These are phyloP conservation scores for Scaptomyza reducta DNA, from an alignment of 2,888 invertebrate genomes.

Conservation along the genomic window DNA sequence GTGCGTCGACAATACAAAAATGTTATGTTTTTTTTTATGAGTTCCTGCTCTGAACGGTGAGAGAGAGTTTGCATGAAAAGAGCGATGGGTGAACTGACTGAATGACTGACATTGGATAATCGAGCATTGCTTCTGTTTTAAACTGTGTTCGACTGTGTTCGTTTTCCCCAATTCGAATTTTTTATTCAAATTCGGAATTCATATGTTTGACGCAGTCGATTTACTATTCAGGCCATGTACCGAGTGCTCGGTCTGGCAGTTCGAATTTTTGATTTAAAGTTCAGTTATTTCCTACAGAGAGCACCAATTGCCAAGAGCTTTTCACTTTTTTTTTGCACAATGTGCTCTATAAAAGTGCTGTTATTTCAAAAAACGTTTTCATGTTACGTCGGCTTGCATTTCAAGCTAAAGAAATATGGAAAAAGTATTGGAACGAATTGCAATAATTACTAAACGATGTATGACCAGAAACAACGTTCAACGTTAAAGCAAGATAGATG, in stretches of 20 bases:
- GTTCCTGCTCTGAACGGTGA: conserved; percentile 24
- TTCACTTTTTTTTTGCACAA: not conserved
- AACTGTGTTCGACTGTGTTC: not conserved
- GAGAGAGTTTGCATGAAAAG: conserved; percentile 5
- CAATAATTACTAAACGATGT: not conserved
- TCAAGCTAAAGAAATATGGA: not conserved
- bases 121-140: conserved; percentile 20
- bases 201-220: conserved; percentile 26
- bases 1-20: conserved; percentile 45
- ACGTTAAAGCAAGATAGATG: not conserved
- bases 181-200: conserved; percentile 11
- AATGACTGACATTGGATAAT: conserved; percentile 23
- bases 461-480: not conserved
- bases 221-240: conserved; percentile 27
- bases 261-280: conserved; percentile 1
- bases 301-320: not conserved
- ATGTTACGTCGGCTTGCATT: not conserved
- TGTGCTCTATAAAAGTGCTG: not conserved
- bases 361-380: not conserved
- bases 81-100: not conserved
- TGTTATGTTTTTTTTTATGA: conserved; percentile 15
- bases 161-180: not conserved
- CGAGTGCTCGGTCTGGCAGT: conserved; percentile 2
- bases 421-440: not conserved
- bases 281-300: not conserved